Evolutionary conservation across 2,888 invertebrate genomes (phyloP).

Genomic region (Hyalella azteca): DNA sequence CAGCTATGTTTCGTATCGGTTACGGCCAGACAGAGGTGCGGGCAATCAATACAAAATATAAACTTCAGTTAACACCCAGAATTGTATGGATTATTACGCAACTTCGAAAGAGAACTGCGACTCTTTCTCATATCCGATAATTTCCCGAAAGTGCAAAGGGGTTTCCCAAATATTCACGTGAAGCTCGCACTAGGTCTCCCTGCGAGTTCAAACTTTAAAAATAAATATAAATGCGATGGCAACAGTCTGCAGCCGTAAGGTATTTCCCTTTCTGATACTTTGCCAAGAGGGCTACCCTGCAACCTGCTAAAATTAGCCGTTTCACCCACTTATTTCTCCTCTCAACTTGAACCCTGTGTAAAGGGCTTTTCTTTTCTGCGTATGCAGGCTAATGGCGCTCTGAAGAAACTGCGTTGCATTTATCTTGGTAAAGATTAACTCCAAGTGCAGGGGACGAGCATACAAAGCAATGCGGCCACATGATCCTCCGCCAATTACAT

Average conservation of each 20-base stretch:
- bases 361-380: not conserved
- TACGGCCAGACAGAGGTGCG: too few species aligned
- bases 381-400: not conserved
- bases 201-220: not conserved
- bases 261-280: not conserved
- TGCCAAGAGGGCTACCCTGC: conserved; percentile 24
- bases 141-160: not conserved
- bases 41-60: too few species aligned
- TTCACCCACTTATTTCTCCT: not conserved
- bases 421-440: not conserved
- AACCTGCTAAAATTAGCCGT: not conserved
- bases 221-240: conserved; percentile 1
- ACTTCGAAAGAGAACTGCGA: too few species aligned
- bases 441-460: not conserved
- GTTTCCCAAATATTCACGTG: not conserved
- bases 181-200: not conserved
- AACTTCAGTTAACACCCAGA: too few species aligned
- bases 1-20: too few species aligned
- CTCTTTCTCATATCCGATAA: too few species aligned
- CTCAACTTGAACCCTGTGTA: not conserved
- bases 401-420: not conserved
- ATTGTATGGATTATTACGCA: too few species aligned
- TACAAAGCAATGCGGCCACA: not conserved
- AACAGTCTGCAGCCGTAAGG: not conserved
- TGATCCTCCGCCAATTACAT: not conserved